Conservation (phyloP, 1,140 invertebrate genomes). For the Drosophila erecta region DNA sequence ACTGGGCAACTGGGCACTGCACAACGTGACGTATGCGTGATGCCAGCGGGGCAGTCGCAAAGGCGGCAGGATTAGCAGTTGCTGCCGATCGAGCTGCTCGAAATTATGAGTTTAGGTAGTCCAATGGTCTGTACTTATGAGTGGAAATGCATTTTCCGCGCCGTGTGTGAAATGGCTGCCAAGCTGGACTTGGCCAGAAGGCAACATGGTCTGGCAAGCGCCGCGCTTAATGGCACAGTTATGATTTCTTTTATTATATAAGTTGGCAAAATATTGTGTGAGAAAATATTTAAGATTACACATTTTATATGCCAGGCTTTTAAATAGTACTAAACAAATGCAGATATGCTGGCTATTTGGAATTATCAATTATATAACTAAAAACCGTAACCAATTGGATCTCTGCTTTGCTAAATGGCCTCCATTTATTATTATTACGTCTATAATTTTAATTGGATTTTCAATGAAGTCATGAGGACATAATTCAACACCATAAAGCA, state of each 20-base stretch:
- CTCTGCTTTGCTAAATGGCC: no score
- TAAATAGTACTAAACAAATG: no score
- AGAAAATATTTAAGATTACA: not conserved
- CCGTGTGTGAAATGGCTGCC: conserved; percentile 25
- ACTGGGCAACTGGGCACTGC: conserved; percentile 29
- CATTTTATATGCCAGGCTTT: no score
- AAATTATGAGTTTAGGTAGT: conserved; percentile 51
- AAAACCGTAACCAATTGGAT: no score
- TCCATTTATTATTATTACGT: no score
- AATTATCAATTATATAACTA: no score
- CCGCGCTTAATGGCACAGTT: conserved; percentile 1
- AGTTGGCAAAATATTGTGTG: conserved; percentile 4
- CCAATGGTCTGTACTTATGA: conserved; percentile 38
- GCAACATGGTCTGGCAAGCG: conserved; percentile 21
- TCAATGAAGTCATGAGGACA: no score
- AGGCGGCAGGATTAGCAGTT: conserved; percentile 29
- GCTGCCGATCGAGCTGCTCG: conserved; percentile 5
- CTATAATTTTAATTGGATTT: no score
- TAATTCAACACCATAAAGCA: not conserved
- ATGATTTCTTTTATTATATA: conserved; percentile 25
- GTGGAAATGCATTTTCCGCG: conserved; percentile 38
- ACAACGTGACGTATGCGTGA: conserved; percentile 65
- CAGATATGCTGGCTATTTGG: no score
- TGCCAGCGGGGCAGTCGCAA: conserved; percentile 47
- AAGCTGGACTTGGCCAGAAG: conserved; percentile 22